Percentiles rank a stretch among this genome's conserved stretches.
Conservation (phyloP, 2,797 vertebrate species). For the Poecilia wingei region DNA sequence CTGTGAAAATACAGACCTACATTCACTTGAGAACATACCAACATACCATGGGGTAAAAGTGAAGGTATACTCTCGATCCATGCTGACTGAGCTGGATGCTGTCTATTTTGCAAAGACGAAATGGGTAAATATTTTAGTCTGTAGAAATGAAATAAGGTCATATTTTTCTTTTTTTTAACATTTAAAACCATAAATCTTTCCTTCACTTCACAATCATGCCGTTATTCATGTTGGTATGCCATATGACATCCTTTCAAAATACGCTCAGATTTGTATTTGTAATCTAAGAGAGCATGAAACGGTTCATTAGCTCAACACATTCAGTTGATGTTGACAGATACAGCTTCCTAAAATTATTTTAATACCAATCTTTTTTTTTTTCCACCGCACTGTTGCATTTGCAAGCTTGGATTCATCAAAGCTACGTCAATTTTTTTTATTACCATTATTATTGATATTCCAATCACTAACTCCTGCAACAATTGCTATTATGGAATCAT, state of each 20-base stretch:
- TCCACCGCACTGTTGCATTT: not conserved
- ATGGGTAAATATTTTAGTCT: not conserved
- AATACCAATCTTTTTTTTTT: not conserved
- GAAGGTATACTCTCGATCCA: not conserved
- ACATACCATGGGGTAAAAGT: not conserved
- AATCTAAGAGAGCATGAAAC: not conserved
- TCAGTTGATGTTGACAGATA: no score
- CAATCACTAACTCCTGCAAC: conserved; percentile 58
- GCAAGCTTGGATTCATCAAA: not conserved
- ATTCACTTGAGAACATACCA: not conserved
- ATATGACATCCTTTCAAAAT: not conserved
- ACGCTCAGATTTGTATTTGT: not conserved
- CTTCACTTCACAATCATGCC: not conserved
- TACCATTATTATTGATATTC: conserved; percentile 71
- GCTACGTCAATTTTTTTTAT: conserved; percentile 27
- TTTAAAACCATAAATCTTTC: not conserved
- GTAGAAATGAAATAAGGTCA: not conserved
- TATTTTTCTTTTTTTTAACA: not conserved
- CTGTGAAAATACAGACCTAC: not conserved
- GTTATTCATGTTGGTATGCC: not conserved
- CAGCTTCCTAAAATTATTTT: not conserved
- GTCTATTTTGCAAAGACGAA: not conserved
- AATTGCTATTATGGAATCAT: conserved; percentile 74
- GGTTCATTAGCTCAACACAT: not conserved
- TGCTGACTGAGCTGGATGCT: not conserved